These are phyloP conservation scores for Bungarus multicinctus DNA, from an alignment of 2,113 vertebrate species.

Conservation along the genomic window DNA sequence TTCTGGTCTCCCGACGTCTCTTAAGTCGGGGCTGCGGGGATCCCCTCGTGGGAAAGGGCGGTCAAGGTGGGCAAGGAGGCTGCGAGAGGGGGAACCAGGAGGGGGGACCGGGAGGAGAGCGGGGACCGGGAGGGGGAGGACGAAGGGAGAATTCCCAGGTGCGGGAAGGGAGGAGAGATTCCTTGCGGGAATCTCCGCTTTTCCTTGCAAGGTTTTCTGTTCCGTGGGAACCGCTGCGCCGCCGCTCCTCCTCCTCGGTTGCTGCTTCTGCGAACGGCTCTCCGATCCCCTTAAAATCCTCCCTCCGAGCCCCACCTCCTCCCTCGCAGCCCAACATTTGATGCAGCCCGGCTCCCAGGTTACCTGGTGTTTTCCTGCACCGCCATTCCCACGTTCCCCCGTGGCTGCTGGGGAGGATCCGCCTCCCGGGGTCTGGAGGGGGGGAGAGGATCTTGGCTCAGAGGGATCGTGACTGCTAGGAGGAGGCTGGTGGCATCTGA, in stretches of 20 bases:
- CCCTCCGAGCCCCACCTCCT: no score
- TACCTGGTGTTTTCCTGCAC: background rate
- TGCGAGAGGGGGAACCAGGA: background rate
- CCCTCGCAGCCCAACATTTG: no score
- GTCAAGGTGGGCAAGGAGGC: background rate
- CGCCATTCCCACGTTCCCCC: background rate
- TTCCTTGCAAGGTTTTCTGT: background rate
- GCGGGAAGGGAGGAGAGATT: background rate
- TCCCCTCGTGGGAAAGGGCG: no score
- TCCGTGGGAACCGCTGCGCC: background rate
- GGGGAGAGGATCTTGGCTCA: no score
- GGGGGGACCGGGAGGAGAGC: accelerated
- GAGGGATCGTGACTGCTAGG: background rate
- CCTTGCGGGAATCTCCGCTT: background rate
- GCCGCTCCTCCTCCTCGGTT: no score
- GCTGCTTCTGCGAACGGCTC: no score
- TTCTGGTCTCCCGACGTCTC: no score
- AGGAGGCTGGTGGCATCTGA: background rate
- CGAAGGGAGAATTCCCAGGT: background rate
- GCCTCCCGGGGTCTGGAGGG: no score
- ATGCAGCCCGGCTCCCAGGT: no score
- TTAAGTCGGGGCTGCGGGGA: background rate
- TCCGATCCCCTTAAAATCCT: no score
- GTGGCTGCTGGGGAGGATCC: background rate
- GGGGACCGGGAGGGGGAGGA: no score